A percentile compares a stretch with the other conserved stretches of the same genome.
phyloP scores from a whole-genome alignment of 2,113 vertebrate species.

The Triplophysa tibetana region DNA sequence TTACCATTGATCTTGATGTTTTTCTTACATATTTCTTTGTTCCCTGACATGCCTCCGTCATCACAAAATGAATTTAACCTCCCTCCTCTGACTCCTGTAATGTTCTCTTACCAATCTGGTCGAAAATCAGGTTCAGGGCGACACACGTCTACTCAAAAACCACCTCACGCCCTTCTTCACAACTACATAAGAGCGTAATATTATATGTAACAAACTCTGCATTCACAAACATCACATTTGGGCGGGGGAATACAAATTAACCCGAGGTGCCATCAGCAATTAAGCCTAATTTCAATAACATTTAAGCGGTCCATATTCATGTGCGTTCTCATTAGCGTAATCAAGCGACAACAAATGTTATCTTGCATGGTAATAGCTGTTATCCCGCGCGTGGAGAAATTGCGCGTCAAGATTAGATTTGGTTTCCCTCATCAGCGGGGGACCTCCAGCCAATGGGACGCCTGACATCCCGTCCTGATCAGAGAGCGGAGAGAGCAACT shows the following conservation, averaged over 20 bases:
- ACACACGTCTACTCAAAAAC: neutral
- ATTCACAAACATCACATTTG: slow-evolving; percentile 67
- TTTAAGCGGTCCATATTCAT: slow-evolving; percentile 75
- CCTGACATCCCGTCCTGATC: slow-evolving; percentile 37
- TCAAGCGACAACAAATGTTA: slow-evolving; percentile 79
- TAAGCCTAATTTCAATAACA: slow-evolving; percentile 81
- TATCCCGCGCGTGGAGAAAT: slow-evolving; percentile 33
- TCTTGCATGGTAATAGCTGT: slow-evolving; percentile 71
- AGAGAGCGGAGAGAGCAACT: slow-evolving; percentile 16
- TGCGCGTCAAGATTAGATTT: slow-evolving; percentile 47
- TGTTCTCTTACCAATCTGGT: slow-evolving; percentile 19
- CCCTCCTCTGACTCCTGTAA: slow-evolving; percentile 11
- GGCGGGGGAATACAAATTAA: slow-evolving; percentile 77
- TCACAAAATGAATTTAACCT: neutral
- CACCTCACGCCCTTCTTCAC: neutral
- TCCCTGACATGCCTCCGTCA: neutral
- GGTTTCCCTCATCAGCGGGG: slow-evolving; percentile 36
- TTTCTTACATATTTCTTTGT: slow-evolving; percentile 47
- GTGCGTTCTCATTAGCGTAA: slow-evolving; percentile 76
- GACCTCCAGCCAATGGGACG: slow-evolving; percentile 19
- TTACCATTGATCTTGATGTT: slow-evolving; percentile 56
- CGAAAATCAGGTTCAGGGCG: neutral
- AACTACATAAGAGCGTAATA: slow-evolving; percentile 26
- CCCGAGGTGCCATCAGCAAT: slow-evolving; percentile 78
- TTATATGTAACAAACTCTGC: slow-evolving; percentile 49